These are phyloP conservation scores for Dromiciops gliroides DNA, from an alignment of 2,113 vertebrate species.

Conservation along the genomic window DNA sequence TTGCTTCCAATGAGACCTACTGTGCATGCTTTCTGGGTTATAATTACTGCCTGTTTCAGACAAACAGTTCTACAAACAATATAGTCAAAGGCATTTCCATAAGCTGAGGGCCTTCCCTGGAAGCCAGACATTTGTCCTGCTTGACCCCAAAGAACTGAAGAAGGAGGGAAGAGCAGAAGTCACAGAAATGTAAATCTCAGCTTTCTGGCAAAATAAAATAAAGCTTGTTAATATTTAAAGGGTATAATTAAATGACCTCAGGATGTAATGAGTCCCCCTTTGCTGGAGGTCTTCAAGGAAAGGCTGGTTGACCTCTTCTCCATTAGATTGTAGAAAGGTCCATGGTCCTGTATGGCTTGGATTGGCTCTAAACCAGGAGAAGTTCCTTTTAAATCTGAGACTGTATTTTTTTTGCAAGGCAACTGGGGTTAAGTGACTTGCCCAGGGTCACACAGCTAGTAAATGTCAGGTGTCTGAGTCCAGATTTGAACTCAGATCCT, in stretches of 20 bases:
- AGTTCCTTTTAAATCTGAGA: background rate
- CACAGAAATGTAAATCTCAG: background rate
- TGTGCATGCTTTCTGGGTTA: constrained; percentile 56
- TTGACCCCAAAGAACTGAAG: background rate
- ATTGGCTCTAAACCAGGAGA: background rate
- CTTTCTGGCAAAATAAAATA: background rate
- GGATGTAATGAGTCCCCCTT: background rate
- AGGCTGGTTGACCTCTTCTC: background rate
- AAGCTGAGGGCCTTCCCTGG: background rate
- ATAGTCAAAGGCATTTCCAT: background rate
- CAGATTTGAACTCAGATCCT: too few species aligned
- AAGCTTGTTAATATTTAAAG: background rate
- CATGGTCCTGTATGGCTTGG: background rate
- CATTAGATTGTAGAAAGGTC: background rate
- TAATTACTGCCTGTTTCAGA: constrained; percentile 16
- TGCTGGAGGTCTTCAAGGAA: background rate
- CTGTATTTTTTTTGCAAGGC: background rate
- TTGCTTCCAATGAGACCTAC: constrained; percentile 69
- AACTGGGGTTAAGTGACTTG: too few species aligned
- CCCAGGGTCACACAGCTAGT: too few species aligned
- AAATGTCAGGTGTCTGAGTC: too few species aligned
- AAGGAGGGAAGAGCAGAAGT: background rate
- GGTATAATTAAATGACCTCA: background rate
- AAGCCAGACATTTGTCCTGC: background rate
- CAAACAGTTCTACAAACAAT: background rate